Base-by-base conservation (phyloP, 2,888 invertebrate genomes). In the Polylopha cassiicola region DNA sequence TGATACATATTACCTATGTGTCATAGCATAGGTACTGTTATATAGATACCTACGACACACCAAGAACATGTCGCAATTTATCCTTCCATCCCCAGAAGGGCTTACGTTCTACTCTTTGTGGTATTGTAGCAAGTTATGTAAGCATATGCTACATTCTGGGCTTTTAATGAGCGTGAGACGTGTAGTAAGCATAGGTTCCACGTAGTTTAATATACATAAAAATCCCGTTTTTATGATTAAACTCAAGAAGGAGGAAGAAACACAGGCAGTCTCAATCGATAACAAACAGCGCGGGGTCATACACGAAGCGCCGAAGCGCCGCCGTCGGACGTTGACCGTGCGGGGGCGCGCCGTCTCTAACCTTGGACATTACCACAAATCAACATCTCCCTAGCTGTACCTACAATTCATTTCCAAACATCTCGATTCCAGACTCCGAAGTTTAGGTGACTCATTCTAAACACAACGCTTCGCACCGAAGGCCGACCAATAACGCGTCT, bases 281-380 rank as follows among this genome's bases (percentile, higher is more conserved):
- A 80, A 69, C 53, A 74, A 68, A 69, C 61, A 64, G 72, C 72
- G 65, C 67, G 64, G 53, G 55, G 66, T 69, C 61, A 62, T 60
- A 66, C 51, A 59, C 57, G 65, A 67, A 70, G 60, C 69, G 67
- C 68, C 65, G 65, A 61, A 68, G 62, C 67, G 65, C 62, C 61
- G 71, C 65, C 61, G 63, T 48, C 71, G 78, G 79, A 69, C 80
- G 71, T 78, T 82, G 78, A 81, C 82, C 78, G 73, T 58, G 63
- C 65, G 70, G 65, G 65, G 73, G 74, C 67, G 72, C 69, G 73
- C 61, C 72, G 59, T 46, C 50, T 60, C 51, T 70, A 73, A 73
- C 79, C 79, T 82, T 81, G 76, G 63, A 55, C 56, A 69, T 56
- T 58, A 22, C 31, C 31, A 22, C 31, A 29, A 29, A 41, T 10